Percentiles rank a stretch among this genome's conserved stretches.
Conservation (phyloP, 2,888 invertebrate species). For the Thymelicus lineola region DNA sequence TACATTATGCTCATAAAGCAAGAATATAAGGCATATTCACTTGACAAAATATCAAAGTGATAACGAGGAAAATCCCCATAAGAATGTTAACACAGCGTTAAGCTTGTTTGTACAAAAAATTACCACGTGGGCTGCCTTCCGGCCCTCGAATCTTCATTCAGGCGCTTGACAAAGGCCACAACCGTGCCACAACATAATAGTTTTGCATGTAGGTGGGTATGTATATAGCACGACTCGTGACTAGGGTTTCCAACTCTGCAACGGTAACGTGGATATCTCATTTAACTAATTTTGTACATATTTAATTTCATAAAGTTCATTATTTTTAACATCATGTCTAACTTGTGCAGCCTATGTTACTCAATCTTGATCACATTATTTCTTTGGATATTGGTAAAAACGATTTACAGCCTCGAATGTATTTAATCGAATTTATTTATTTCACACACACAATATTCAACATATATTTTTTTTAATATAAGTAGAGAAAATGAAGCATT, state of each 20-base stretch:
- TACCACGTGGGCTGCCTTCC: conserved; percentile 67
- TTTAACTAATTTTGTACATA: not conserved
- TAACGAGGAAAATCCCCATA: conserved; percentile 44
- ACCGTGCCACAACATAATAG: conserved; percentile 51
- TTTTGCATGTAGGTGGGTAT: conserved; percentile 27
- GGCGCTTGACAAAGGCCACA: conserved; percentile 55
- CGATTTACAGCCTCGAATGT: too few relatives aligned
- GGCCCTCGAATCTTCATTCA: conserved; percentile 63
- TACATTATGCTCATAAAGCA: too few relatives aligned
- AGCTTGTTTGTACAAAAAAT: conserved; percentile 60
- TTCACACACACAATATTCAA: too few relatives aligned
- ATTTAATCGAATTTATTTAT: too few relatives aligned
- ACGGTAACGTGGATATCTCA: not conserved
- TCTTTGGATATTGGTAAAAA: too few relatives aligned
- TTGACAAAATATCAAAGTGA: not conserved
- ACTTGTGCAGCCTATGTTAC: too few relatives aligned
- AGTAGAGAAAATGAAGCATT: too few relatives aligned
- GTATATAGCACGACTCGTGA: conserved; percentile 14
- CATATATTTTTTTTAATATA: too few relatives aligned
- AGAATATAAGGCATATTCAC: not conserved
- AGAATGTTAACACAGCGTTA: conserved; percentile 54
- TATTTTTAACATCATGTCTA: too few relatives aligned
- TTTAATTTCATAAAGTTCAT: too few relatives aligned
- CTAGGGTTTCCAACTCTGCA: conserved; percentile 9
- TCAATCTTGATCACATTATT: too few relatives aligned